These are phyloP conservation scores for Hippocampus barbouri DNA, from an alignment of 2,113 vertebrate genomes.

Conservation along the genomic window DNA sequence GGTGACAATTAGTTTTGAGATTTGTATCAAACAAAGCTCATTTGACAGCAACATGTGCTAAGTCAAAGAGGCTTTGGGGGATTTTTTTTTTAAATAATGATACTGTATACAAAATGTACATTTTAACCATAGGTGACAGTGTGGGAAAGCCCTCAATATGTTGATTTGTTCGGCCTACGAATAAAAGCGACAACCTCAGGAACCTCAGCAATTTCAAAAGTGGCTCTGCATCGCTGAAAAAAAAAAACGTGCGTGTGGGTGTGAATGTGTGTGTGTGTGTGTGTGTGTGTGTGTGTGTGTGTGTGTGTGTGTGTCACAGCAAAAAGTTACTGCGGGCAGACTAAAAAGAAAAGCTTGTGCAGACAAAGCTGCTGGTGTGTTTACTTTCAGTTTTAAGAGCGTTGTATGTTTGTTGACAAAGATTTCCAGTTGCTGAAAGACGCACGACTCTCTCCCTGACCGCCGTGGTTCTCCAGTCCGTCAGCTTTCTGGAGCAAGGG, in stretches of 20 bases:
- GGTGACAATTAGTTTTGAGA: slow-evolving; percentile 4
- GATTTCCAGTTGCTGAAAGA: slow-evolving; percentile 25
- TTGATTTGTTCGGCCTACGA: too few relatives aligned
- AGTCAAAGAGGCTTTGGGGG: too few relatives aligned
- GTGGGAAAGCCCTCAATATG: too few relatives aligned
- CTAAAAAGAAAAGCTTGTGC: slow-evolving; percentile 7
- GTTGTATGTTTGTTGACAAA: slow-evolving; percentile 43
- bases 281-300: neutral
- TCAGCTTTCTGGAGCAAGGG: slow-evolving; percentile 28
- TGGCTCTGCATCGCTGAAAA: neutral
- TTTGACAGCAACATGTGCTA: neutral
- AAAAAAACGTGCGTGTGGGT: neutral
- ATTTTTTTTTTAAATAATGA: too few relatives aligned
- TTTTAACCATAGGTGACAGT: too few relatives aligned
- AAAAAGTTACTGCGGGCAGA: slow-evolving; percentile 1
- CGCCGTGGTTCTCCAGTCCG: slow-evolving; percentile 28
- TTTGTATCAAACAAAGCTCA: neutral
- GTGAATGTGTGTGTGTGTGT: too few relatives aligned
- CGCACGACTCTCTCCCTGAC: slow-evolving; percentile 19
- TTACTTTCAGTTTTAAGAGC: slow-evolving; percentile 38
- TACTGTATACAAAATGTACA: too few relatives aligned
- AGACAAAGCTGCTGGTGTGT: slow-evolving; percentile 19
- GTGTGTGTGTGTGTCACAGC: slow-evolving; percentile 1
- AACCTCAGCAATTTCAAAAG: slow-evolving; percentile 15
- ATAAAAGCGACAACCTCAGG: too few relatives aligned